A percentile compares a stretch with the other conserved stretches of the same genome.
These are phyloP conservation scores for Chaetodon trifascialis DNA, from an alignment of 2,113 vertebrate genomes.

Conservation along the genomic window DNA sequence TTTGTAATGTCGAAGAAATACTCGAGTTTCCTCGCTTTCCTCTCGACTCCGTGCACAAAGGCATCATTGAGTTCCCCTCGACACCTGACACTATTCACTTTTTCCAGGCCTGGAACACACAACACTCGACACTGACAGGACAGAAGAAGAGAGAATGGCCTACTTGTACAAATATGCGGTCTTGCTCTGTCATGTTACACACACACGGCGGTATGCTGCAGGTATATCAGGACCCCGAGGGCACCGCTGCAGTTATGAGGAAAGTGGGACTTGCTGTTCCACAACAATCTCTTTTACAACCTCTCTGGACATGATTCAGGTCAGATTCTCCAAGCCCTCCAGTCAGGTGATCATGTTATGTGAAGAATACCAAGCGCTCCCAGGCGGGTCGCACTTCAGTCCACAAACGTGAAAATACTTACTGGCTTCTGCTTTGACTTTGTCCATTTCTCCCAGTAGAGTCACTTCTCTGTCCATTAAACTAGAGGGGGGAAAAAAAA, in stretches of 20 bases:
- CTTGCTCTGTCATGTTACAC: conserved; percentile 75
- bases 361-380: conserved; percentile 34
- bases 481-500: conserved; percentile 72
- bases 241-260: conserved; percentile 28
- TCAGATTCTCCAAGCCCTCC: conserved; percentile 45
- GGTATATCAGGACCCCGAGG: conserved; percentile 44
- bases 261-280: conserved; percentile 63
- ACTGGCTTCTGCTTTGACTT: conserved; percentile 97
- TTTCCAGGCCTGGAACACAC: conserved; percentile 70
- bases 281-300: conserved; percentile 37
- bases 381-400: conserved; percentile 14
- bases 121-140: conserved; percentile 52
- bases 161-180: conserved; percentile 81
- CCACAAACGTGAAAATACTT: conserved; percentile 77
- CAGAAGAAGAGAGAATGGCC: conserved; percentile 71
- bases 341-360: conserved; percentile 60
- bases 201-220: conserved; percentile 9
- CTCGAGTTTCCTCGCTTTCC: conserved; percentile 61
- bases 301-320: conserved; percentile 52
- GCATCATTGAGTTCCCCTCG: conserved; percentile 75
- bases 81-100: conserved; percentile 84
- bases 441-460: conserved; percentile 94
- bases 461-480: conserved; percentile 97
- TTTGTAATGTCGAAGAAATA: conserved; percentile 56
- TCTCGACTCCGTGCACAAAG: conserved; percentile 76